These are phyloP conservation scores for Microctonus hyperodae DNA, from an alignment of 2,888 invertebrate genomes.

Conservation along the genomic window DNA sequence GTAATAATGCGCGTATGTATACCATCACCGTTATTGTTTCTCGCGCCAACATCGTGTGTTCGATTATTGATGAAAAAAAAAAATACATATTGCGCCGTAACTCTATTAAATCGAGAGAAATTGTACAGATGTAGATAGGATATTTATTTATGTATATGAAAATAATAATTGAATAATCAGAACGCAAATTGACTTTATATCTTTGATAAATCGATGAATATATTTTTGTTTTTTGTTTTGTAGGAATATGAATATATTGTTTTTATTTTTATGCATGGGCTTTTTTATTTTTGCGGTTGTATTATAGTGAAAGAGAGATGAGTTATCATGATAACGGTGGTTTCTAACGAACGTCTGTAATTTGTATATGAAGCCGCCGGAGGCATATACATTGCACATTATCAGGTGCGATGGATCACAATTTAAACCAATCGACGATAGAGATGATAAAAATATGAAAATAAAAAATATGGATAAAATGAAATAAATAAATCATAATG, in stretches of 20 bases:
- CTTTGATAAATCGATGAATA: background rate
- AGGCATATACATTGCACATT: conserved; percentile 40
- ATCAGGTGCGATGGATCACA: conserved; percentile 47
- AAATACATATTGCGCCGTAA: conserved; percentile 40
- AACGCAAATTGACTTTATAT: background rate
- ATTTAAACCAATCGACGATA: conserved; percentile 50
- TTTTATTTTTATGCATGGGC: conserved; percentile 27
- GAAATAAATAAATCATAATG: conserved; percentile 39
- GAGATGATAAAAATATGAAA: background rate
- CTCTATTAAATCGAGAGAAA: background rate
- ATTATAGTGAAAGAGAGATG: conserved; percentile 40
- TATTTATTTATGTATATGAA: no score
- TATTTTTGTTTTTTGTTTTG: background rate
- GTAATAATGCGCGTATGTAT: background rate
- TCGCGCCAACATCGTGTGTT: conserved; percentile 4
- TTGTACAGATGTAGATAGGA: background rate
- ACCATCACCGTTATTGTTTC: conserved; percentile 8
- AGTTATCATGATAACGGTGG: conserved; percentile 52
- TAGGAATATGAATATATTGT: conserved; percentile 59
- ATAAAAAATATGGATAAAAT: conserved; percentile 37
- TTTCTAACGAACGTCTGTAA: conserved; percentile 58
- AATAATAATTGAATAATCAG: background rate
- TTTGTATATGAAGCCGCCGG: conserved; percentile 45
- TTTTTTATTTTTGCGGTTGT: conserved; percentile 43
- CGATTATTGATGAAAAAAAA: conserved; percentile 43